These are phyloP conservation scores for Australoheros scitulus DNA, from an alignment of 2,113 vertebrate genomes.

Conservation along the genomic window DNA sequence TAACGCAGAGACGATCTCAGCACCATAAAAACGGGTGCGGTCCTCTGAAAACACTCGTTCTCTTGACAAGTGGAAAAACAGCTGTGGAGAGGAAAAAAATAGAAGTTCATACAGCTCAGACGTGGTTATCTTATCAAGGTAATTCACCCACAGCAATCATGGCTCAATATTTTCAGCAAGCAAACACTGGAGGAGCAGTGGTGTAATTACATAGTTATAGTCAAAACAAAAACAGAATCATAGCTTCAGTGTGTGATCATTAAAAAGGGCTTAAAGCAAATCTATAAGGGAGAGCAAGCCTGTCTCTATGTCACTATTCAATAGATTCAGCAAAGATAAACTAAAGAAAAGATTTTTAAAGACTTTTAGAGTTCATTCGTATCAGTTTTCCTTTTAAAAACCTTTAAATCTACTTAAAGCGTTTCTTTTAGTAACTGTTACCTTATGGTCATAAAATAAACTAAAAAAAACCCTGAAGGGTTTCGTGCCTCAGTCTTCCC, in stretches of 20 bases:
- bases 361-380: no score
- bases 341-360: no score
- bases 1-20: conserved; percentile 94
- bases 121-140: neutral
- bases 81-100: conserved; percentile 51
- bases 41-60: conserved; percentile 97
- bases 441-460: neutral
- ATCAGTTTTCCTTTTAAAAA: neutral
- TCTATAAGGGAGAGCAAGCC: neutral
- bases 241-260: neutral
- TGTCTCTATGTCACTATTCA: neutral
- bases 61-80: conserved; percentile 99
- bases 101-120: neutral
- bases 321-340: neutral
- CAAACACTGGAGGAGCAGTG: neutral
- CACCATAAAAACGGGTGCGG: conserved; percentile 96
- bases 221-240: neutral
- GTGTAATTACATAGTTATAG: neutral
- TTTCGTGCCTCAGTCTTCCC: neutral
- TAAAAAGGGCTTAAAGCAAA: neutral
- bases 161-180: neutral
- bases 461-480: neutral
- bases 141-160: neutral
- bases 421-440: neutral
- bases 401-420: fast-evolving